Conservation (phyloP, 1,140 invertebrate genomes). For the Drosophila bifasciata region DNA sequence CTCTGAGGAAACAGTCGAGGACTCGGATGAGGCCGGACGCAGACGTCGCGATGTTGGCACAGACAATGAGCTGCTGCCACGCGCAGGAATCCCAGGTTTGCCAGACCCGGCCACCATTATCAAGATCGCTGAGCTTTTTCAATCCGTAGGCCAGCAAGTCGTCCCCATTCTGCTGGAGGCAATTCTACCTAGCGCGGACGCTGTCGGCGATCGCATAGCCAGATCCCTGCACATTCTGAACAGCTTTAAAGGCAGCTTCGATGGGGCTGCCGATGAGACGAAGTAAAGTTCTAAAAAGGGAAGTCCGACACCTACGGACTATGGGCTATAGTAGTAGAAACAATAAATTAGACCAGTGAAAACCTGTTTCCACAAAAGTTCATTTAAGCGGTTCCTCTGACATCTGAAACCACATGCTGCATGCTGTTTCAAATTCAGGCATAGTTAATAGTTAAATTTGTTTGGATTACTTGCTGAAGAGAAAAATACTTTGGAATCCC, state of each 20-base stretch:
- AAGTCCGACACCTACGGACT: too few species aligned
- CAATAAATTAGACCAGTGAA: too few species aligned
- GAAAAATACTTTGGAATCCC: background rate
- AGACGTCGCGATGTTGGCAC: constrained; percentile 54
- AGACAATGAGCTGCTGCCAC: constrained; percentile 7
- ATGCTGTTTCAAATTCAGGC: too few species aligned
- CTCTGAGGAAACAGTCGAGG: constrained; percentile 77
- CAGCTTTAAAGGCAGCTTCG: constrained; percentile 40
- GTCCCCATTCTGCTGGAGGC: constrained; percentile 73
- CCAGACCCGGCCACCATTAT: constrained; percentile 78
- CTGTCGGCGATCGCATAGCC: constrained; percentile 45
- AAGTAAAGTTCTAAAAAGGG: background rate
- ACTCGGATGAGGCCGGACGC: constrained; percentile 55
- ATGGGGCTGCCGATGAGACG: constrained; percentile 38
- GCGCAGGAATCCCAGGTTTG: constrained; percentile 72
- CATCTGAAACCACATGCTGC: background rate
- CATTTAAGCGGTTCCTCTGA: too few species aligned
- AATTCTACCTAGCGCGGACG: constrained; percentile 51
- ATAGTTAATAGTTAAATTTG: too few species aligned
- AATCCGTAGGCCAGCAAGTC: constrained; percentile 72
- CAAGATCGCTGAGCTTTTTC: constrained; percentile 74
- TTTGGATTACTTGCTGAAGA: background rate
- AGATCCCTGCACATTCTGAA: constrained; percentile 47
- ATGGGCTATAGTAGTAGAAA: too few species aligned
- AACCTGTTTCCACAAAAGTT: too few species aligned